These are phyloP conservation scores for Vulpes lagopus DNA, from an alignment of 2,113 vertebrate genomes.

Conservation along the genomic window DNA sequence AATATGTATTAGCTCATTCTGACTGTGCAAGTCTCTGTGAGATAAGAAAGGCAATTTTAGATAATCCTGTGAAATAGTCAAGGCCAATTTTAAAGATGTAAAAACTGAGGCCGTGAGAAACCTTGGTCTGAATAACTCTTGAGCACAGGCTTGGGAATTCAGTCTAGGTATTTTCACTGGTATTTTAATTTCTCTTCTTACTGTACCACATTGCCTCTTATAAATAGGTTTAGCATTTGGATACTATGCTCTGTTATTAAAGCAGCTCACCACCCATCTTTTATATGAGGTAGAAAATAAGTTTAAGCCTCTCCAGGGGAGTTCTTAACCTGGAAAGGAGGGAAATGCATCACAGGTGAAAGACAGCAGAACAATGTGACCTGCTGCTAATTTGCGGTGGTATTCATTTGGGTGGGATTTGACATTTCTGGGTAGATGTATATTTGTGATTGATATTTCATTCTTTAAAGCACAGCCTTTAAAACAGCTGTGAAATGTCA, in stretches of 20 bases:
- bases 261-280: slow-evolving; percentile 71
- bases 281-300: slow-evolving; percentile 70
- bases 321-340: slow-evolving; percentile 75
- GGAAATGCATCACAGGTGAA: slow-evolving; percentile 72
- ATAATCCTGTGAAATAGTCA: not conserved
- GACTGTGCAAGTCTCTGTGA: not conserved
- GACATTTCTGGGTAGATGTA: slow-evolving; percentile 81
- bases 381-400: slow-evolving; percentile 69
- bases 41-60: not conserved
- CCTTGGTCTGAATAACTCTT: not conserved
- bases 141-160: not conserved
- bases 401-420: slow-evolving; percentile 82
- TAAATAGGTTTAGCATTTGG: slow-evolving; percentile 65
- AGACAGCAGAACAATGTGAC: slow-evolving; percentile 75
- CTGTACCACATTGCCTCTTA: not conserved
- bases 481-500: slow-evolving; percentile 85
- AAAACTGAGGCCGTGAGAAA: not conserved
- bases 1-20: not conserved
- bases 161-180: not conserved
- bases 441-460: slow-evolving; percentile 84
- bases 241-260: slow-evolving; percentile 77
- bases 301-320: slow-evolving; percentile 73
- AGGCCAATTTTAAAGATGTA: not conserved
- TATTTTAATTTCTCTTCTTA: slow-evolving; percentile 55
- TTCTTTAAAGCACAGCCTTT: slow-evolving; percentile 80